Base-by-base conservation (phyloP, 2,888 invertebrate genomes). In the Druceiella hillmani region DNA sequence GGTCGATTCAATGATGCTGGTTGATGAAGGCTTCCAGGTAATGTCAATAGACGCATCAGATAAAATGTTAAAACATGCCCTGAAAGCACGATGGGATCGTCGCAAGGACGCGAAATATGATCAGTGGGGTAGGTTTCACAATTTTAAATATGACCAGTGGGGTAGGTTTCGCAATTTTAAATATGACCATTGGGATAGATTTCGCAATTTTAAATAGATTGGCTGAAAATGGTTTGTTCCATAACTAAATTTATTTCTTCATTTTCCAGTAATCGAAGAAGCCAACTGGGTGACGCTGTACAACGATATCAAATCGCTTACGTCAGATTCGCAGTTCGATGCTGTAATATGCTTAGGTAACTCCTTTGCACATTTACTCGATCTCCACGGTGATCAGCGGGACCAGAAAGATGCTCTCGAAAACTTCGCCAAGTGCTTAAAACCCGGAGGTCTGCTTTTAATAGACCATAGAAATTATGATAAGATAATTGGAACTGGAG, bases 401-500 rank as follows among this genome's bases (percentile, higher is more conserved):
- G 81, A 85, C 45, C 89, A 89, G 63, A 83, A 75, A 69, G 76
- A 76, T 65, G 90, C 91, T 6, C 63, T 92, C 12, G 63, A 59
- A 34, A 90, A 92, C 62, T 92, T 92, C 57, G 81, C 85, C 47
- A 76, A 76, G 50, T 87, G 89, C 58, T 74, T 92, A 3, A 88
- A 86, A 58, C 88, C 89, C 0, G 90, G 89, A 3, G 91, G 92
- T 0, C 67, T 90, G 9, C 64, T 92, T 28, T 65, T 91, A 32
- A 90, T 92, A 34, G 91, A 92, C 60, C 92, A 92, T 54, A 79
- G 91, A 54, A 92, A 92, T 59, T 92, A 90, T 49, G 92, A 92
- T 55, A 72, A 79, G 31, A 75, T 77, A 55, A 88, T 90, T 45
- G 76, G 91, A 47, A 78, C 79, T 38, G 90, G 91, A 3, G 67